Evolutionary conservation across 2,797 vertebrate species (phyloP).

Genomic region (Hypotaenidia okinawae): DNA sequence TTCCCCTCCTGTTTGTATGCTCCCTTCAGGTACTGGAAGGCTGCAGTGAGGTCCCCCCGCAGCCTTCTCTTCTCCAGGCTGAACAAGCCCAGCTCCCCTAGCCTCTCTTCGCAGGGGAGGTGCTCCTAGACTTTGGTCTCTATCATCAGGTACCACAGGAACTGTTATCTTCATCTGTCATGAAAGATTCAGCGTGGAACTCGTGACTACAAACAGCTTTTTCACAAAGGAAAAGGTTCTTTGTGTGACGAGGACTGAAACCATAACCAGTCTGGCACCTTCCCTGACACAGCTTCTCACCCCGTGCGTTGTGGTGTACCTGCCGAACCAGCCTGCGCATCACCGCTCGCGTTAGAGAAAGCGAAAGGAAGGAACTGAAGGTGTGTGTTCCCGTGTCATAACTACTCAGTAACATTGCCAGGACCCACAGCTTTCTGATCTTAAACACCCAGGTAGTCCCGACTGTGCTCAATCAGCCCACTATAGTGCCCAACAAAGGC

Average conservation of each 20-base stretch:
- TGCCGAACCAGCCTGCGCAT: neutral
- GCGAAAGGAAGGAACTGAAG: neutral
- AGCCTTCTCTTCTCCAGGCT: too few relatives aligned
- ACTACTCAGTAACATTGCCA: neutral
- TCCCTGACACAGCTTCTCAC: neutral
- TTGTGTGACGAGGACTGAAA: neutral
- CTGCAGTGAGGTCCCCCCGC: too few relatives aligned
- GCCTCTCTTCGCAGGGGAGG: too few relatives aligned
- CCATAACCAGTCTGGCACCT: neutral
- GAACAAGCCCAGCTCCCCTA: too few relatives aligned
- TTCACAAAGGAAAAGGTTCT: neutral
- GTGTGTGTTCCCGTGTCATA: neutral
- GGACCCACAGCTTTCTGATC: neutral
- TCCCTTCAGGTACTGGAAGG: too few relatives aligned
- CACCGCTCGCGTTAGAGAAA: neutral
- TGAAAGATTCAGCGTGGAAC: neutral
- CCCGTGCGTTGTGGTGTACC: accelerated
- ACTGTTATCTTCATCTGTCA: neutral
- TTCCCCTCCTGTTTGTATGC: too few relatives aligned
- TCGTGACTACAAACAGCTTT: neutral
- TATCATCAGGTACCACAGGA: neutral
- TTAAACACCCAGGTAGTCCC: neutral
- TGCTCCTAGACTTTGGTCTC: neutral
- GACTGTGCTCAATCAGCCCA: neutral
- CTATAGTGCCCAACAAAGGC: neutral